Percentiles rank a stretch among this genome's conserved stretches.
Evolutionary conservation across 2,113 vertebrate species (phyloP).

Genomic region (Phoxinus phoxinus): DNA sequence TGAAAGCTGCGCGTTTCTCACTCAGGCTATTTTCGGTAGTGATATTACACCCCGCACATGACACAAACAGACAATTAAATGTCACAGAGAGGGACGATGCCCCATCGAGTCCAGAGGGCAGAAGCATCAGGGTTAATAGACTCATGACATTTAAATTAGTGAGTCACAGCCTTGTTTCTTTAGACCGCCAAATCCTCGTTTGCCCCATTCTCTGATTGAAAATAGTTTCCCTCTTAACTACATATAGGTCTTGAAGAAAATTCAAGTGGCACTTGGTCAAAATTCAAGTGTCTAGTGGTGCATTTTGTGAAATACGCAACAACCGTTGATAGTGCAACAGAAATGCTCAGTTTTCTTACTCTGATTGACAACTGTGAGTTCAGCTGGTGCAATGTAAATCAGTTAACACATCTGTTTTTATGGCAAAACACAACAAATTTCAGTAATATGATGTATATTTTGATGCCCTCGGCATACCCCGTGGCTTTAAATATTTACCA

Average conservation of each 20-base stretch:
- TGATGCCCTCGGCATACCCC: background rate
- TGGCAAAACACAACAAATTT: background rate
- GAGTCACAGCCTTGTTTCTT: conserved; percentile 41
- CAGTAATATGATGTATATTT: background rate
- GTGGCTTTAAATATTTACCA: conserved; percentile 4
- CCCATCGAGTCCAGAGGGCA: background rate
- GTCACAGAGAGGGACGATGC: conserved; percentile 46
- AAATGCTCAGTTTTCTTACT: background rate
- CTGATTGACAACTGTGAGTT: background rate
- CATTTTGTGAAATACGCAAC: too few relatives aligned
- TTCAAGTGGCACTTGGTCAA: background rate
- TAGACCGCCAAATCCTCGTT: background rate
- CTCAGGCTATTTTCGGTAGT: conserved; percentile 47
- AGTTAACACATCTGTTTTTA: background rate
- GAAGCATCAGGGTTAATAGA: conserved; percentile 47
- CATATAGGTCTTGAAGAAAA: background rate
- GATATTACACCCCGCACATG: conserved; percentile 45
- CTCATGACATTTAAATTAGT: conserved; percentile 63
- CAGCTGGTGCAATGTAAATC: background rate
- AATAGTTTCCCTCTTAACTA: background rate
- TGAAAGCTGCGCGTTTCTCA: background rate
- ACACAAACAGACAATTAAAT: conserved; percentile 58
- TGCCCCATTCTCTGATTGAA: conserved; percentile 2
- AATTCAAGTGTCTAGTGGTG: background rate
- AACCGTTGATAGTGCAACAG: background rate